Percentiles rank a stretch among this genome's conserved stretches.
Evolutionary conservation across 2,113 vertebrate genomes (phyloP).

Genomic region (Illadopsis cleaveri): DNA sequence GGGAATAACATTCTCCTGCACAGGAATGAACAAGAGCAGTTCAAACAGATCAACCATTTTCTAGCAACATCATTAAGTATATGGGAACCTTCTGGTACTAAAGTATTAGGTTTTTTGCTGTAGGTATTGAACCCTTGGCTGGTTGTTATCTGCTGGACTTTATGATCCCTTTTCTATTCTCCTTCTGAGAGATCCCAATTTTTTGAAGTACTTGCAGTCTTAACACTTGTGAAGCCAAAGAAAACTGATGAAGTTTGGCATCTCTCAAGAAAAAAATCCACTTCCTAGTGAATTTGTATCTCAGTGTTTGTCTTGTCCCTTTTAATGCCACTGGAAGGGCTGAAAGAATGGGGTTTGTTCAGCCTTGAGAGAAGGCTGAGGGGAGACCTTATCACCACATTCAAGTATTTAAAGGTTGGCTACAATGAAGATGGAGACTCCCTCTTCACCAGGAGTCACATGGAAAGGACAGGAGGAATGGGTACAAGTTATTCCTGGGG

Average conservation of each 20-base stretch:
- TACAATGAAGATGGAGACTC: background rate
- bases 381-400: background rate
- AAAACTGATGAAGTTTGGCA: background rate
- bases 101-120: background rate
- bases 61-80: background rate
- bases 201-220: background rate
- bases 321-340: background rate
- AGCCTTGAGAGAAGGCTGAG: background rate
- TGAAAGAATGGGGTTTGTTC: background rate
- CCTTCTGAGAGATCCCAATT: background rate
- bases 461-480: background rate
- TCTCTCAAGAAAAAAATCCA: background rate
- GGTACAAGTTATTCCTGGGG: background rate
- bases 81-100: background rate
- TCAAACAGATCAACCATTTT: slow-evolving; percentile 2
- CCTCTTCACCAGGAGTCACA: background rate
- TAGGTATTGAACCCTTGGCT: background rate
- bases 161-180: background rate
- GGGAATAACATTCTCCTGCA: background rate
- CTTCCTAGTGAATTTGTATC: background rate
- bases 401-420: background rate
- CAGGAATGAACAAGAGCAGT: background rate
- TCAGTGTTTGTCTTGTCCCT: background rate
- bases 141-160: slow-evolving; percentile 3
- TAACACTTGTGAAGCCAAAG: background rate